Base-by-base conservation (phyloP, 2,888 invertebrate species). In the Limnephilus auricula region DNA sequence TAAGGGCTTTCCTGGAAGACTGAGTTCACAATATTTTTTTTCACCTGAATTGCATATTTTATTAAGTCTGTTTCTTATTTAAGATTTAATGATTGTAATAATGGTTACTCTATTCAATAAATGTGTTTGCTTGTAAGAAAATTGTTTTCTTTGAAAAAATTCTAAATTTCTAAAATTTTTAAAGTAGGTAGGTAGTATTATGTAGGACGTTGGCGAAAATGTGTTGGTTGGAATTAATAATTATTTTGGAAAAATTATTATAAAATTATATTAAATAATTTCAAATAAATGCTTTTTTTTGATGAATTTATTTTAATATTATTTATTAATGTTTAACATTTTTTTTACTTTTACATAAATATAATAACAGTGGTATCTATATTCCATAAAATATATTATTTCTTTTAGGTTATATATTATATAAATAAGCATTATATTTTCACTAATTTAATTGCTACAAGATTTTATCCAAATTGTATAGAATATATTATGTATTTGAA, bases 341-440 rank as follows among this genome's bases (percentile, higher is more conserved):
- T 65, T n/a, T n/a, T n/a, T n/a, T 65, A 65, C 65, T n/a, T 65
- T 65, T 65, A 65, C 65, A n/a, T 65, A 65, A 25, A 25, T 65
- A 65, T 65, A 65, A 80, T 88, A 45, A 88, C 78, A 88, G 50
- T 85, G 65, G 80, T 80, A 88, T 88, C 32, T 30, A 50, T 45
- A 50, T 88, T 37, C 78, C n/a, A 88, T 45, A 88, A 88, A 88
- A 88, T 45, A 88, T 65, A 50, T 25, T 18, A 32, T 32, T 18
- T 65, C 25, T 45, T 88, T 40, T 34, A 25, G 30, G 32, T 32
- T 65, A 65, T 9, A 65, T 65, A 65, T 65, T 65, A 25, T 65
- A 25, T 65, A 65, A 65, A 65, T 80, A 32, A 80, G 32, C 80
- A 80, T 80, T 80, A 15, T 80, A 80, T 80, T 80, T 80, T 80